Conservation (phyloP, 2,888 invertebrate genomes). For the Parthenolecanium corni region DNA sequence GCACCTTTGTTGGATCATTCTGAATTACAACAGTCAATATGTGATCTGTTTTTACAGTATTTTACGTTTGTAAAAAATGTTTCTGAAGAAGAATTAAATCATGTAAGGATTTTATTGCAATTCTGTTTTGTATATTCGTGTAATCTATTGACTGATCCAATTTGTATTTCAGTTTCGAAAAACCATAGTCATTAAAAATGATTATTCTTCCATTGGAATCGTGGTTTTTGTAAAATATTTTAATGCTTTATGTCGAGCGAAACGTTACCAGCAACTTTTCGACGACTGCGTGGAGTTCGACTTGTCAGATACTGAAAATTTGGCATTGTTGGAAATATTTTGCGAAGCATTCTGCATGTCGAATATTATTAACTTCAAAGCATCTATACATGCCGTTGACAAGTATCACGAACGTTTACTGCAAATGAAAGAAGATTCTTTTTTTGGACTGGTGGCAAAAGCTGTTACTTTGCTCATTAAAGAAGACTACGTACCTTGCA, state of each 20-base stretch:
- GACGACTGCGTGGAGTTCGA: too few species aligned
- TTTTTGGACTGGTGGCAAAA: slow-evolving; percentile 50
- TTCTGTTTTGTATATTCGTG: too few species aligned
- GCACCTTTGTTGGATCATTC: background rate
- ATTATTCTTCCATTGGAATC: too few species aligned
- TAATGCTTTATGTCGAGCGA: too few species aligned
- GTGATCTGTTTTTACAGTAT: background rate
- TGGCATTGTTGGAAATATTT: slow-evolving; percentile 45
- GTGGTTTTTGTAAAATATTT: too few species aligned
- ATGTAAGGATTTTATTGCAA: background rate
- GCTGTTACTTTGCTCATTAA: slow-evolving; percentile 46
- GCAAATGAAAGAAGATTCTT: slow-evolving; percentile 47
- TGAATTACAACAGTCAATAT: background rate
- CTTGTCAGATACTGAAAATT: too few species aligned
- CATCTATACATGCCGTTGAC: slow-evolving; percentile 38
- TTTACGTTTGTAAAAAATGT: background rate
- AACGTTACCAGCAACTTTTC: too few species aligned
- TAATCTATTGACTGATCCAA: too few species aligned
- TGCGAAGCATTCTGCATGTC: slow-evolving; percentile 43
- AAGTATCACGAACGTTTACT: slow-evolving; percentile 45
- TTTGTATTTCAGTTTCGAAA: background rate
- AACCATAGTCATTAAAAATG: background rate
- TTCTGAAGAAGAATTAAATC: background rate
- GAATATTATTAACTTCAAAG: background rate
- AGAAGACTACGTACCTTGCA: slow-evolving; percentile 46